Conservation (phyloP, 2,113 vertebrate species). For the Hemiscyllium ocellatum region DNA sequence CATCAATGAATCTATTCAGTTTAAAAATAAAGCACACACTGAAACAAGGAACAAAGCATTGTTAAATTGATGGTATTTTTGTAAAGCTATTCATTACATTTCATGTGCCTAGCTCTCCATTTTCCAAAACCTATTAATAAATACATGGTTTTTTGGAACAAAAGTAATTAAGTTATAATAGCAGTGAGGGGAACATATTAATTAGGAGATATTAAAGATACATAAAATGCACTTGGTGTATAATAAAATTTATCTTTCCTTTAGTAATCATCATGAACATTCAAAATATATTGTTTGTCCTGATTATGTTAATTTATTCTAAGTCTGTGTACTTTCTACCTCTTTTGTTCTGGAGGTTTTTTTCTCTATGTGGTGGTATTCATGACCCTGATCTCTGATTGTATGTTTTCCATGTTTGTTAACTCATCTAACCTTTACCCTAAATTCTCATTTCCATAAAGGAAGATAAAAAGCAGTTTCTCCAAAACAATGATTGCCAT, state of each 20-base stretch:
- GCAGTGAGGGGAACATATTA: too few species aligned
- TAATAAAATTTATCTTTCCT: background rate
- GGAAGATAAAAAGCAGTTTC: background rate
- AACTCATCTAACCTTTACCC: background rate
- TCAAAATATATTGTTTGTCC: background rate
- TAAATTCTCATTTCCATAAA: background rate
- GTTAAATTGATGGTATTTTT: background rate
- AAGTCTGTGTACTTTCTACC: background rate
- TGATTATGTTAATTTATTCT: background rate
- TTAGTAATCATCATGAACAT: background rate
- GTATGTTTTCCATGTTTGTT: background rate
- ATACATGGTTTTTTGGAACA: background rate
- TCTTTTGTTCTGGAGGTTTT: background rate
- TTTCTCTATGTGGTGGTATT: background rate
- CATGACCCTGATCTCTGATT: background rate
- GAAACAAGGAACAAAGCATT: background rate
- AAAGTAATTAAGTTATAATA: background rate
- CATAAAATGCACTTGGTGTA: background rate
- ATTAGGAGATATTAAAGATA: background rate
- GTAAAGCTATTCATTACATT: background rate
- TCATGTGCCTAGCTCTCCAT: background rate
- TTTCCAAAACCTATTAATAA: background rate
- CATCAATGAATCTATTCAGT: slow-evolving; percentile 7
- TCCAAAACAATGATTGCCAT: background rate
- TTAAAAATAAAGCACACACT: background rate